phyloP scores from a whole-genome alignment of 2,888 invertebrate genomes.

The Nudaria mundana region DNA sequence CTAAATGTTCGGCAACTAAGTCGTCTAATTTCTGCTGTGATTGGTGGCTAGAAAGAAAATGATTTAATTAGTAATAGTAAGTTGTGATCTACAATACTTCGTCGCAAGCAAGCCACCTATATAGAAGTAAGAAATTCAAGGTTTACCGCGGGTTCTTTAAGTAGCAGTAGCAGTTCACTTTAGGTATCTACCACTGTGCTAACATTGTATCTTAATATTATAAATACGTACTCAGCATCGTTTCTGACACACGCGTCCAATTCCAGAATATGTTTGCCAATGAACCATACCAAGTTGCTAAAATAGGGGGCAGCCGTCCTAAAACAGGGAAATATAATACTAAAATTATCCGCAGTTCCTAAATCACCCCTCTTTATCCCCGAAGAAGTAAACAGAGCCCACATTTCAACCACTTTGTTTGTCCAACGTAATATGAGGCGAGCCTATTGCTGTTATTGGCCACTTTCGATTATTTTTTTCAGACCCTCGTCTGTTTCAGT shows the following conservation, averaged over 20 bases:
- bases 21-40: slow-evolving; percentile 95
- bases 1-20: slow-evolving; percentile 97
- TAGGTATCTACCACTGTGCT: background rate
- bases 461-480: no score
- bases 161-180: no score
- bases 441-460: no score
- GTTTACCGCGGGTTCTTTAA: no score
- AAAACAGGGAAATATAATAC: slow-evolving; percentile 13
- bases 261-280: slow-evolving; percentile 98
- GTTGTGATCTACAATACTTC: background rate
- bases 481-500: no score
- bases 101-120: no score
- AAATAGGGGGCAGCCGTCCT: slow-evolving; percentile 99
- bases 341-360: background rate
- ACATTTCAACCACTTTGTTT: no score
- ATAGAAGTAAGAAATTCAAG: no score
- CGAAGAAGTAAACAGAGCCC: no score
- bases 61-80: background rate
- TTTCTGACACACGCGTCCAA: slow-evolving; percentile 96
- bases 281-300: slow-evolving; percentile 99
- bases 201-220: background rate
- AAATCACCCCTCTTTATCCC: no score
- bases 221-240: slow-evolving; percentile 89
- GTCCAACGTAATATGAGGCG: no score
- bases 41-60: slow-evolving; percentile 86